phyloP scores from a whole-genome alignment of 1,140 invertebrate genomes.

The Drosophila azteca region DNA sequence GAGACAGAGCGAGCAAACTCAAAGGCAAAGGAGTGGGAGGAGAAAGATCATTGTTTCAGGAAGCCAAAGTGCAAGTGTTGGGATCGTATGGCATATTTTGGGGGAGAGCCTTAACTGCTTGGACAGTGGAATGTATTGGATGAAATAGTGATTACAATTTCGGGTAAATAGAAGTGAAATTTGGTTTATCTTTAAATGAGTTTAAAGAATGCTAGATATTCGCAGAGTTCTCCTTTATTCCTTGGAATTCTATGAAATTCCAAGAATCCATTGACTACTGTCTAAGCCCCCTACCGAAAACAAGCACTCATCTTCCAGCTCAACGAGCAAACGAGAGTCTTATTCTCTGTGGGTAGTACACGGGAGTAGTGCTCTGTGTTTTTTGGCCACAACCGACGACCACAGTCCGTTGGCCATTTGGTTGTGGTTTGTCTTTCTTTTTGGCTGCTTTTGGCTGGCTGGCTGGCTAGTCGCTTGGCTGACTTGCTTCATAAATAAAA shows the following conservation, averaged over 20 bases:
- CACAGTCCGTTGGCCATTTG: slow-evolving; percentile 55
- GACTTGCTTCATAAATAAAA: slow-evolving; percentile 78
- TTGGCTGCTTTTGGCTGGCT: slow-evolving; percentile 31
- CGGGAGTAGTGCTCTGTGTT: background rate
- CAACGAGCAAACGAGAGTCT: background rate
- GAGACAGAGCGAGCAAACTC: background rate
- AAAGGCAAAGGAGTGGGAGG: slow-evolving; percentile 3
- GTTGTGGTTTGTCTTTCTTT: slow-evolving; percentile 40
- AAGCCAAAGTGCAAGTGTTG: slow-evolving; percentile 47
- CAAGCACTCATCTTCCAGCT: background rate
- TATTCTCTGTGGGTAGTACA: too few species aligned
- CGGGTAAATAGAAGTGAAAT: slow-evolving; percentile 2
- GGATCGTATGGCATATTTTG: slow-evolving; percentile 49
- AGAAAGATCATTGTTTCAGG: slow-evolving; percentile 2
- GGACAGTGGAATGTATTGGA: background rate
- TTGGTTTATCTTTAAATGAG: background rate
- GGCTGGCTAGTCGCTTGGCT: slow-evolving; percentile 68
- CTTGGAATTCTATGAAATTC: too few species aligned
- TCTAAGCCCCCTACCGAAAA: too few species aligned
- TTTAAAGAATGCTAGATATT: too few species aligned
- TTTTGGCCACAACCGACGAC: slow-evolving; percentile 34
- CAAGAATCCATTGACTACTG: too few species aligned
- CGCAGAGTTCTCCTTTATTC: too few species aligned
- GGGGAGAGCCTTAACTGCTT: background rate
- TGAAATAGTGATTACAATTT: background rate